Evolutionary conservation across 1,140 invertebrate species (phyloP).

Genomic region (Bombus huntii): DNA sequence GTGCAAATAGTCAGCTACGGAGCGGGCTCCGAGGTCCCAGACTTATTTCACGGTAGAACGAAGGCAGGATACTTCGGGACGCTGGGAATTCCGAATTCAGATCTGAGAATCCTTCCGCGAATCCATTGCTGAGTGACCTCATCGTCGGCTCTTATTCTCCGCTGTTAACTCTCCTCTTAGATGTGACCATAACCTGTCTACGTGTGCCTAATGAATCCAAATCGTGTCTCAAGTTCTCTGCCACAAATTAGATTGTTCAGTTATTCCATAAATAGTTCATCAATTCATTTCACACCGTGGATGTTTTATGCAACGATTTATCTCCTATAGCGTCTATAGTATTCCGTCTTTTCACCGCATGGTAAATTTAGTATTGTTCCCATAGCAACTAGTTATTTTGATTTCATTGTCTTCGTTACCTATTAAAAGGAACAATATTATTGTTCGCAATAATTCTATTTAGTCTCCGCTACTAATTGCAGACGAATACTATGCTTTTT

Average conservation of each 20-base stretch:
- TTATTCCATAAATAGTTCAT: conserved; percentile 42
- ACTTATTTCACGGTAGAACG: conserved; percentile 76
- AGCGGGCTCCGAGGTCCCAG: conserved; percentile 67
- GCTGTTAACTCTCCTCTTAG: conserved; percentile 35
- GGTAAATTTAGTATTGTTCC: not conserved
- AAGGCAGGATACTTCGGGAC: conserved; percentile 65
- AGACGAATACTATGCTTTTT: not conserved
- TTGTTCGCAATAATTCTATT: conserved; percentile 29
- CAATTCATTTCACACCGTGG: conserved; percentile 24
- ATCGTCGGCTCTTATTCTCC: conserved; percentile 25
- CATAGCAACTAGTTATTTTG: not conserved
- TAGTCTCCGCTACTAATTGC: not conserved
- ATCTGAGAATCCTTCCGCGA: conserved; percentile 57
- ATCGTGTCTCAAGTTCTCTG: conserved; percentile 35
- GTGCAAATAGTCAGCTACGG: conserved; percentile 73
- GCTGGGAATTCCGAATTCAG: conserved; percentile 67
- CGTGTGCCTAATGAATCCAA: conserved; percentile 56
- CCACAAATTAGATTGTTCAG: conserved; percentile 45
- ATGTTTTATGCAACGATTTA: conserved; percentile 11
- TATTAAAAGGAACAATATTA: conserved; percentile 7
- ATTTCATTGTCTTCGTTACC: not conserved
- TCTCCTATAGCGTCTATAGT: not conserved
- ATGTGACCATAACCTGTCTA: conserved; percentile 6
- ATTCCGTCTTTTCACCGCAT: not conserved
- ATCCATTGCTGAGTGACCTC: conserved; percentile 61